Evolutionary conservation across 2,888 invertebrate genomes (phyloP), one percentile per base, ranked within the genome.

Genomic region (Esperia sulphurella): DNA sequence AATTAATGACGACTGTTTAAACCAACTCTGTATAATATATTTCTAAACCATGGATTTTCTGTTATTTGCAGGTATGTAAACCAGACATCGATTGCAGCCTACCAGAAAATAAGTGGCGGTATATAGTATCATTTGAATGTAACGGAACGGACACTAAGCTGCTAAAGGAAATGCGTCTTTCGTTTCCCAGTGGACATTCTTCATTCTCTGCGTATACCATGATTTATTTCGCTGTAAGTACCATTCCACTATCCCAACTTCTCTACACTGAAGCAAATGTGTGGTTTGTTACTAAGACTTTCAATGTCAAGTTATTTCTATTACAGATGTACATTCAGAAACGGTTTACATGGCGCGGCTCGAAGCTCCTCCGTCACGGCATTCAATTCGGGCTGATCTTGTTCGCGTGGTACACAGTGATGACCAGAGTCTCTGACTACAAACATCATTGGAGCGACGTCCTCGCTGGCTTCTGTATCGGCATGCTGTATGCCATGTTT

Each of bases 381-480:
- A 81, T 97, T 45, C 98, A 99, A 86, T 94, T 95, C 71, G 59
- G 94, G 9, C 92, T 95, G 46, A 86, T 98, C 53, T 90, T 94
- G 80, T 88, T 96, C 78, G 95, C 97, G 30, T 94, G 95, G 92
- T 96, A 93, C 79, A 96, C 96, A 8, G 94, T 95, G n/a, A 91
- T 98, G 89, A 95, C 97, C 0, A 92, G 98, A 33, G 93, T 99
- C 35, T 97, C 97, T 0, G 96, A 99, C 89, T 97, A 98, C 91
- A 98, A 98, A 78, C 98, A 99, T 82, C 98, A 99, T 75, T 98
- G 98, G 97, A 97, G 96, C 68, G 99, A 99, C 83, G 98, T 98
- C 1, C 88, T 98, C 30, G 94, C 94, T 45, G 99, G 99, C 0
- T 91, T 93, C 55, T 64, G 88, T 31, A 91, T 96, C 54, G 96